Conservation (phyloP, 1,140 invertebrate species). For the Oscheius sp. region DNA sequence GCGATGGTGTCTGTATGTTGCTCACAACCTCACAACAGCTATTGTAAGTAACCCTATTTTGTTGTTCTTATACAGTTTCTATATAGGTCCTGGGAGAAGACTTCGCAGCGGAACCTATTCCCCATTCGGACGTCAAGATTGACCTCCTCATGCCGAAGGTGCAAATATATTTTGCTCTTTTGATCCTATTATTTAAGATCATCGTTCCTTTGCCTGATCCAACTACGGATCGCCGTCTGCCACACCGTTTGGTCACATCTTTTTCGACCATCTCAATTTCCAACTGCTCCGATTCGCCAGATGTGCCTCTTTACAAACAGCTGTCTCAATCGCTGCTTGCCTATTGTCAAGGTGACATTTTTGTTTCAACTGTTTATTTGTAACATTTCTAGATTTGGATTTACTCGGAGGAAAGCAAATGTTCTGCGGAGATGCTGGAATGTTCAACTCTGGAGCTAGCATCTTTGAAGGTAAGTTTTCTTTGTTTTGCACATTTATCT, state of each 20-base stretch:
- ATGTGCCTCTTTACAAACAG: not conserved
- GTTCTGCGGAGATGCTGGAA: not conserved
- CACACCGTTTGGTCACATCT: conserved; percentile 33
- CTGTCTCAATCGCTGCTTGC: too few species aligned
- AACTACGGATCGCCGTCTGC: conserved; percentile 39
- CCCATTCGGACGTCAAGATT: conserved; percentile 39
- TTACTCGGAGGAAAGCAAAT: not conserved
- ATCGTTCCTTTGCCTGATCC: conserved; percentile 27
- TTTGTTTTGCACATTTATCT: not conserved
- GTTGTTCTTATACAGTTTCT: not conserved
- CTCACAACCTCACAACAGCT: conserved; percentile 32
- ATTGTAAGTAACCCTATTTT: conserved; percentile 17
- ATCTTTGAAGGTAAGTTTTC: not conserved
- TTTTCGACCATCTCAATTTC: conserved; percentile 39
- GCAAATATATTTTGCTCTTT: not conserved
- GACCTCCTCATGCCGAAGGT: conserved; percentile 53
- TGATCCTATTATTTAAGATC: conserved; percentile 12
- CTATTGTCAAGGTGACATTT: too few species aligned
- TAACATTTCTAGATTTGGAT: not conserved
- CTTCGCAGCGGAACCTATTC: not conserved
- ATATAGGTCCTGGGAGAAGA: conserved; percentile 13
- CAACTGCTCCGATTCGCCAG: conserved; percentile 4
- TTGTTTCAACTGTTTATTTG: not conserved
- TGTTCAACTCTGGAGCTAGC: not conserved
- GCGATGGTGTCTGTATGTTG: conserved; percentile 56